These are phyloP conservation scores for Proteles cristata DNA, from an alignment of 2,113 vertebrate species.

Conservation along the genomic window DNA sequence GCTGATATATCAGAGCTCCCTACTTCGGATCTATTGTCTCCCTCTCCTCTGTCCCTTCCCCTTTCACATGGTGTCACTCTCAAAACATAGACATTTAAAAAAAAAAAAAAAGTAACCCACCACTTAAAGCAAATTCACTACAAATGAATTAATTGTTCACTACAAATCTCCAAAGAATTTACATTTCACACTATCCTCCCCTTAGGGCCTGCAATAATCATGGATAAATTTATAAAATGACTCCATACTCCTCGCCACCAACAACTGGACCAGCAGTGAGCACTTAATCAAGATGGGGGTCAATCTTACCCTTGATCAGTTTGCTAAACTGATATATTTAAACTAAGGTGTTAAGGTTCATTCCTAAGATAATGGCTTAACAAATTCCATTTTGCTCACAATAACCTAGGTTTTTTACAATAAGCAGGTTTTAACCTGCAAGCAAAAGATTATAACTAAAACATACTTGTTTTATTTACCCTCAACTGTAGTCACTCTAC, in stretches of 20 bases:
- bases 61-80: no score
- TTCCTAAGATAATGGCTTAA: background rate
- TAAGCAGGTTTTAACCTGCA: background rate
- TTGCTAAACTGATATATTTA: background rate
- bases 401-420: background rate
- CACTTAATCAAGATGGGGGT: background rate
- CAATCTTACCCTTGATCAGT: background rate
- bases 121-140: background rate
- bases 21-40: no score
- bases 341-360: background rate
- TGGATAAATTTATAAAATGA: background rate
- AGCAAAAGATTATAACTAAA: conserved; percentile 36
- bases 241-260: background rate
- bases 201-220: background rate
- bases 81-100: no score
- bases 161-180: background rate
- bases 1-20: no score
- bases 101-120: background rate
- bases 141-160: background rate
- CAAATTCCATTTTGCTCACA: conserved; percentile 15
- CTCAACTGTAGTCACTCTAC: background rate
- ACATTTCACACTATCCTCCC: background rate
- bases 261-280: background rate
- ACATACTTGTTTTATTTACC: background rate
- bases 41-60: no score